These are phyloP conservation scores for Varanus komodoensis DNA, from an alignment of 2,113 vertebrate genomes.

Conservation along the genomic window DNA sequence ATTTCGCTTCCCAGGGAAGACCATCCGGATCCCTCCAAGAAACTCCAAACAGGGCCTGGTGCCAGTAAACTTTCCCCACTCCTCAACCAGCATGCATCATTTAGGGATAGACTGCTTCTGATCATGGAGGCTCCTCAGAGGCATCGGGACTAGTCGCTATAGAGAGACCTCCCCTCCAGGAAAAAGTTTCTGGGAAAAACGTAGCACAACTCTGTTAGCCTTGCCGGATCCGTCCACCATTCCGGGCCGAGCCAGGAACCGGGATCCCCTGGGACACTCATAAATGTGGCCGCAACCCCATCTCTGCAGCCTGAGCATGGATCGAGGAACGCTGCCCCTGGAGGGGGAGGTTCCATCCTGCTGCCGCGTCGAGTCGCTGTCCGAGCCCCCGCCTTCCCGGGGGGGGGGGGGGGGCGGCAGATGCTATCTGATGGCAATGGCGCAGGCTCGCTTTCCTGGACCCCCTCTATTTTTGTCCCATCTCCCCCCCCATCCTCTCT, in stretches of 20 bases:
- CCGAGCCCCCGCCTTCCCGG: background rate
- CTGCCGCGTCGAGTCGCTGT: too few relatives aligned
- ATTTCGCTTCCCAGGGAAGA: background rate
- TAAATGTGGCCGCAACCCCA: background rate
- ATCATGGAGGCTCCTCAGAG: background rate
- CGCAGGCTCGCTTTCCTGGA: background rate
- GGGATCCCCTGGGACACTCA: background rate
- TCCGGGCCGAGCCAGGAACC: background rate
- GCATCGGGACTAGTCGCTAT: background rate
- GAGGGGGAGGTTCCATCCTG: background rate
- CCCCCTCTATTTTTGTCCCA: slow-evolving; percentile 22
- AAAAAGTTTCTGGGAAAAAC: background rate
- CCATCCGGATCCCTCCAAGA: background rate
- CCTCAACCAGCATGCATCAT: background rate
- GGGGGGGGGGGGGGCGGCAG: background rate
- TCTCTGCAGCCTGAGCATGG: background rate
- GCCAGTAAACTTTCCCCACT: background rate
- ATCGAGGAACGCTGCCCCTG: background rate
- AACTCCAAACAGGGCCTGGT: background rate
- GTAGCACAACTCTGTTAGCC: background rate
- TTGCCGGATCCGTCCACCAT: background rate
- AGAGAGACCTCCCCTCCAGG: background rate
- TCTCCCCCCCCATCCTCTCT: background rate
- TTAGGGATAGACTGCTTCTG: background rate
- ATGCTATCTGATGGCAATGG: slow-evolving; percentile 53